phyloP scores from a whole-genome alignment of 1,140 invertebrate species.

The Leptinotarsa texana region DNA sequence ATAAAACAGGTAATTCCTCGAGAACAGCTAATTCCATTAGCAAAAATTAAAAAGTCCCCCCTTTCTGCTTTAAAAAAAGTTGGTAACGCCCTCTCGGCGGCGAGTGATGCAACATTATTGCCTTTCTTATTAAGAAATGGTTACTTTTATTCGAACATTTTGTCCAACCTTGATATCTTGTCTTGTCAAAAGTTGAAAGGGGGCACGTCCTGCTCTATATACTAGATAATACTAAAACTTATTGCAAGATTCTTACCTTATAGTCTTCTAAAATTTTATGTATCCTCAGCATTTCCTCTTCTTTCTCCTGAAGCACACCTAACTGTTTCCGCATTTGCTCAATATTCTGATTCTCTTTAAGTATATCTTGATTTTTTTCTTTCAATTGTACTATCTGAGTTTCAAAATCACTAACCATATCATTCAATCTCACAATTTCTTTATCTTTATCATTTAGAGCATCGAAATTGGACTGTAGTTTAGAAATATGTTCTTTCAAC shows the following conservation, averaged over 20 bases:
- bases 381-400: slow-evolving; percentile 24
- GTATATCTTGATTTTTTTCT: slow-evolving; percentile 32
- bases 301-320: slow-evolving; percentile 57
- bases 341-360: slow-evolving; percentile 20
- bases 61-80: too few species aligned
- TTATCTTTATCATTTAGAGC: slow-evolving; percentile 58
- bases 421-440: slow-evolving; percentile 47
- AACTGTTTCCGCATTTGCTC: slow-evolving; percentile 31
- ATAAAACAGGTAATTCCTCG: too few species aligned
- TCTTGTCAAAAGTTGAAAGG: too few species aligned
- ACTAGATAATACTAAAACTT: too few species aligned
- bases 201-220: too few species aligned
- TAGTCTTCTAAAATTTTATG: slow-evolving; percentile 13
- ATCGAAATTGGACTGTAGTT: slow-evolving; percentile 32
- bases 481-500: slow-evolving; percentile 18
- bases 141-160: too few species aligned
- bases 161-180: too few species aligned
- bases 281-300: slow-evolving; percentile 53
- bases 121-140: too few species aligned
- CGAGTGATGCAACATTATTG: too few species aligned
- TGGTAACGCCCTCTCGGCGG: too few species aligned
- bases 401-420: slow-evolving; percentile 34
- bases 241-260: slow-evolving; percentile 6
- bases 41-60: too few species aligned
- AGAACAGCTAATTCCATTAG: too few species aligned